phyloP scores from a whole-genome alignment of 2,888 invertebrate species.

The Acleris sparsana region DNA sequence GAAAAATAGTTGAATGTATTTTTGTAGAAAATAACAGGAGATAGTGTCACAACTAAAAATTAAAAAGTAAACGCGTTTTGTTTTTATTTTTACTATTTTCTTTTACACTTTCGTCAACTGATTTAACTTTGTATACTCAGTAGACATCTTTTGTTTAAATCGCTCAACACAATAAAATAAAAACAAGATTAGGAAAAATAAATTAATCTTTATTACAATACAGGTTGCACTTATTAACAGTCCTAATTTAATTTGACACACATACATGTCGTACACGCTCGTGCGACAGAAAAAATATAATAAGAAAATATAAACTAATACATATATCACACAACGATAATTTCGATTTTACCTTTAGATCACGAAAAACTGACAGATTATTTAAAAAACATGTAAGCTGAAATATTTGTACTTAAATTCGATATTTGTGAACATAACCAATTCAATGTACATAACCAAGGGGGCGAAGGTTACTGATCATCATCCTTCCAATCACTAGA shows the following conservation, averaged over 20 bases:
- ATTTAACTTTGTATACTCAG: too few relatives aligned
- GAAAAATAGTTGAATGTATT: slow-evolving; percentile 33
- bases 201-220: slow-evolving; percentile 15
- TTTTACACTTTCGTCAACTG: too few relatives aligned
- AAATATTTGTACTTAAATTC: too few relatives aligned
- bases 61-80: too few relatives aligned
- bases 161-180: neutral
- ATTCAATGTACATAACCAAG: too few relatives aligned
- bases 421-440: too few relatives aligned
- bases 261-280: neutral
- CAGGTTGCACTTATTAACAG: neutral
- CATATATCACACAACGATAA: neutral
- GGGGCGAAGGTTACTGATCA: too few relatives aligned
- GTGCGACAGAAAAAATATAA: too few relatives aligned
- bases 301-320: too few relatives aligned
- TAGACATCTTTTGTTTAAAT: neutral
- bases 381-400: neutral
- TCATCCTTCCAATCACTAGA: too few relatives aligned
- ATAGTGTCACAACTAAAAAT: too few relatives aligned
- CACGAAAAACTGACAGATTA: neutral
- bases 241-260: neutral
- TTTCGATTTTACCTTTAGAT: neutral
- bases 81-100: too few relatives aligned
- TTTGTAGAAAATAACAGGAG: neutral
- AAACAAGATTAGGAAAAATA: slow-evolving; percentile 4